phyloP scores from a whole-genome alignment of 2,113 vertebrate genomes.

The Rhea americana region DNA sequence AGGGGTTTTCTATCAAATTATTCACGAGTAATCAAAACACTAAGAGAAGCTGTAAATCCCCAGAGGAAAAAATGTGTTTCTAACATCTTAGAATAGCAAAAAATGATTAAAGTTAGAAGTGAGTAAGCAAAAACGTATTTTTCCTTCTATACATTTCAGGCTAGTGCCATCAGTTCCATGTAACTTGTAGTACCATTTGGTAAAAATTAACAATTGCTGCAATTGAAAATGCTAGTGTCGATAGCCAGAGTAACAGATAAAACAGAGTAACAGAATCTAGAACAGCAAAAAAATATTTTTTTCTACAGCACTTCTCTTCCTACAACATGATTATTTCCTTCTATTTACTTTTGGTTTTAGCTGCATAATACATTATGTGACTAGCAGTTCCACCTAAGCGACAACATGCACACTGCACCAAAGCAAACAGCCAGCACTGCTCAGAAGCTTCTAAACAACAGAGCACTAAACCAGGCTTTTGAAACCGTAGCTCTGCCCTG shows the following conservation, averaged over 20 bases:
- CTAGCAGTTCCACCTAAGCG: neutral
- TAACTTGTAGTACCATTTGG: neutral
- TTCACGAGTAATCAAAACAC: constrained; percentile 52
- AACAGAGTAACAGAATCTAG: neutral
- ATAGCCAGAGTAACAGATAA: neutral
- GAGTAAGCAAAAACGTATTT: neutral
- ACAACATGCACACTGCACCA: neutral
- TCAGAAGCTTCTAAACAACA: neutral
- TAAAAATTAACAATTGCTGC: neutral
- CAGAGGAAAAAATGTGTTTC: constrained; percentile 44
- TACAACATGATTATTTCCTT: neutral
- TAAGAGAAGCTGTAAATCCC: constrained; percentile 44
- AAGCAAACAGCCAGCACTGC: neutral
- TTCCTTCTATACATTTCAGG: neutral
- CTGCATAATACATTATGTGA: neutral
- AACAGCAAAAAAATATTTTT: neutral
- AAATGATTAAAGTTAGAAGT: constrained; percentile 23
- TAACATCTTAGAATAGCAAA: constrained; percentile 27
- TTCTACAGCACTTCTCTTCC: neutral
- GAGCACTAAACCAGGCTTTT: neutral
- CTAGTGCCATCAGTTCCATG: neutral
- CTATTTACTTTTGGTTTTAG: neutral
- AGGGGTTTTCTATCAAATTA: constrained; percentile 44
- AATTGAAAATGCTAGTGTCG: neutral
- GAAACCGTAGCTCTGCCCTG: constrained; percentile 8